Conservation (phyloP, 2,797 vertebrate species). For the Eulemur rubriventer region DNA sequence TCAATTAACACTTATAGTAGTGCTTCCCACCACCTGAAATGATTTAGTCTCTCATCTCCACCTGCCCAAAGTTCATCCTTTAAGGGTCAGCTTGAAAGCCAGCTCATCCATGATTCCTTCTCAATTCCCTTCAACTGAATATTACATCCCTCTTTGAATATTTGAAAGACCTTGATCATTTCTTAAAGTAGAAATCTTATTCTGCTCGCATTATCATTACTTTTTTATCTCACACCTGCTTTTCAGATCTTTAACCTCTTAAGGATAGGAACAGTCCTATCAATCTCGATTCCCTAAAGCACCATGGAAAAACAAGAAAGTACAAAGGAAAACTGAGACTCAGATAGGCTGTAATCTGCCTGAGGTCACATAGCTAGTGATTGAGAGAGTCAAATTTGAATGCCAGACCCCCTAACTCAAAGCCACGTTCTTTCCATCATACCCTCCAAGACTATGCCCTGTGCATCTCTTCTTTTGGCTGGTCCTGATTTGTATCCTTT, state of each 20-base stretch:
- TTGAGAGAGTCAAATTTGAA: not conserved
- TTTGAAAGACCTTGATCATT: not conserved
- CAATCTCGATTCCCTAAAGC: not conserved
- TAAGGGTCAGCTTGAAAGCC: conserved; percentile 11
- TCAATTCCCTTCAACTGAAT: not conserved
- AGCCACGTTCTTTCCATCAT: not conserved
- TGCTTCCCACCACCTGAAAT: not conserved
- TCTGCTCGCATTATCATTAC: not conserved
- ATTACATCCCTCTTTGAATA: not conserved
- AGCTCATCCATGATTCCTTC: not conserved
- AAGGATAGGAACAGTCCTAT: not conserved
- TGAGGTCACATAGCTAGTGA: not conserved
- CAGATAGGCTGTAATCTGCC: not conserved
- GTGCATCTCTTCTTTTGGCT: not conserved
- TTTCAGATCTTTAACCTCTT: conserved; percentile 6
- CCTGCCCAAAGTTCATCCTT: not conserved
- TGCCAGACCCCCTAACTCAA: not conserved
- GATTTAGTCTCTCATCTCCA: not conserved
- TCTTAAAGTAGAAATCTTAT: conserved; percentile 14
- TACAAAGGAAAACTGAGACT: not conserved
- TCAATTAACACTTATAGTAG: not conserved
- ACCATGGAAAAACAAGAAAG: not conserved
- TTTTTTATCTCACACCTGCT: not conserved
- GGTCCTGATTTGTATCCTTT: not conserved
- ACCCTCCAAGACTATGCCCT: not conserved